Conservation (phyloP, 2,113 vertebrate species). For the Colistium nudipinnis region DNA sequence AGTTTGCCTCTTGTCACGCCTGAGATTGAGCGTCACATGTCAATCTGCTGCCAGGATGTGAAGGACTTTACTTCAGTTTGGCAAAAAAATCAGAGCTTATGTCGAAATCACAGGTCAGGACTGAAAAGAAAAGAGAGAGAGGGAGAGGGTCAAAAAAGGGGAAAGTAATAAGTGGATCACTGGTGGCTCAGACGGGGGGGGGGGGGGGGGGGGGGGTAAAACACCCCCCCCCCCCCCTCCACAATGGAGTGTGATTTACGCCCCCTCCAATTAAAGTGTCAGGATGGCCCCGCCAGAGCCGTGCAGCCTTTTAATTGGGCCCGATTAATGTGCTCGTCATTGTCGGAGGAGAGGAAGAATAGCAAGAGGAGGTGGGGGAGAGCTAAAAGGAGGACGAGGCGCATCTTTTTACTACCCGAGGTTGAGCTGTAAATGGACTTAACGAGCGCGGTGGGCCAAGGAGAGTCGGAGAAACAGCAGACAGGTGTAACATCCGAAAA, state of each 20-base stretch:
- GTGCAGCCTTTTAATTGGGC: slow-evolving; percentile 38
- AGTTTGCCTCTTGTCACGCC: slow-evolving; percentile 4
- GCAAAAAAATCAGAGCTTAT: slow-evolving; percentile 5
- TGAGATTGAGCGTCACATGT: slow-evolving; percentile 7
- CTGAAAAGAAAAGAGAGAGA: neutral
- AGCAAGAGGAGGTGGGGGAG: slow-evolving; percentile 40
- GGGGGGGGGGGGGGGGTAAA: too few relatives aligned
- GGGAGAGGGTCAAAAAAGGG: neutral
- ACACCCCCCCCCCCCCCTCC: slow-evolving; percentile 73
- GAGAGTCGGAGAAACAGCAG: neutral
- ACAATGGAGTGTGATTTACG: slow-evolving; percentile 75
- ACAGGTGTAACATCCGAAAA: slow-evolving; percentile 24
- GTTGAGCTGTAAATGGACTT: slow-evolving; percentile 54
- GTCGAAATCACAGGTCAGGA: slow-evolving; percentile 10
- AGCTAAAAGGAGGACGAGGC: slow-evolving; percentile 47
- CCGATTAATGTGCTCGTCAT: slow-evolving; percentile 4
- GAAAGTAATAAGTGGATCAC: slow-evolving; percentile 7
- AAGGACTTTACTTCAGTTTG: slow-evolving; percentile 7
- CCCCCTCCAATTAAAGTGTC: slow-evolving; percentile 77
- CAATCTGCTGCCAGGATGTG: slow-evolving; percentile 20
- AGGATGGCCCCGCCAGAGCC: slow-evolving; percentile 41
- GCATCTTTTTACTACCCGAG: slow-evolving; percentile 42
- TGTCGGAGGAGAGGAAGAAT: slow-evolving; percentile 32
- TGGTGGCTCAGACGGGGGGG: slow-evolving; percentile 63
- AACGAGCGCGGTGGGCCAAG: slow-evolving; percentile 34